phyloP scores from a whole-genome alignment of 2,888 invertebrate genomes.

The Sinelater perroti region DNA sequence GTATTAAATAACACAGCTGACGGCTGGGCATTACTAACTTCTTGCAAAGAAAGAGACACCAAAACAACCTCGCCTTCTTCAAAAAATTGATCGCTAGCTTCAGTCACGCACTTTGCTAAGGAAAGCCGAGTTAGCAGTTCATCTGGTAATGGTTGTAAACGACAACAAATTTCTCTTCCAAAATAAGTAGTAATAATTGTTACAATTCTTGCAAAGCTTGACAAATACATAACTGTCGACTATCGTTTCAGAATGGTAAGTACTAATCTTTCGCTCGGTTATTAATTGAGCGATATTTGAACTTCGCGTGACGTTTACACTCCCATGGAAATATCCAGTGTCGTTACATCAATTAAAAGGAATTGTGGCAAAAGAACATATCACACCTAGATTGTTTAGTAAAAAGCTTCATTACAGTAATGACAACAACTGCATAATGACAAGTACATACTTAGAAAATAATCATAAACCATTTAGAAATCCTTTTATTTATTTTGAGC shows the following conservation, averaged over 20 bases:
- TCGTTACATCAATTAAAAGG: too few species aligned
- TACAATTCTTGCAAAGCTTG: background rate
- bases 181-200: background rate
- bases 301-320: slow-evolving; percentile 8
- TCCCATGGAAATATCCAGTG: too few species aligned
- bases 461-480: too few species aligned
- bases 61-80: slow-evolving; percentile 29
- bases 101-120: slow-evolving; percentile 35
- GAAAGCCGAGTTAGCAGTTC: slow-evolving; percentile 33
- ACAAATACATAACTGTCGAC: background rate
- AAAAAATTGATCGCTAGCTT: slow-evolving; percentile 26
- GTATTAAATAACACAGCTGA: slow-evolving; percentile 34
- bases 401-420: slow-evolving; percentile 15
- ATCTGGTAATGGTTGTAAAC: slow-evolving; percentile 34
- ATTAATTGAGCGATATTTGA: background rate
- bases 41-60: slow-evolving; percentile 27
- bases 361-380: too few species aligned
- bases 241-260: background rate
- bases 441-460: too few species aligned
- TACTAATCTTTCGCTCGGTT: background rate
- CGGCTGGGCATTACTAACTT: slow-evolving; percentile 6
- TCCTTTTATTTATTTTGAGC: too few species aligned
- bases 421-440: background rate
- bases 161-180: slow-evolving; percentile 1
- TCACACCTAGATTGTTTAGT: too few species aligned